Base-by-base conservation (phyloP, 2,888 invertebrate species). In the Chorisops tibialis region DNA sequence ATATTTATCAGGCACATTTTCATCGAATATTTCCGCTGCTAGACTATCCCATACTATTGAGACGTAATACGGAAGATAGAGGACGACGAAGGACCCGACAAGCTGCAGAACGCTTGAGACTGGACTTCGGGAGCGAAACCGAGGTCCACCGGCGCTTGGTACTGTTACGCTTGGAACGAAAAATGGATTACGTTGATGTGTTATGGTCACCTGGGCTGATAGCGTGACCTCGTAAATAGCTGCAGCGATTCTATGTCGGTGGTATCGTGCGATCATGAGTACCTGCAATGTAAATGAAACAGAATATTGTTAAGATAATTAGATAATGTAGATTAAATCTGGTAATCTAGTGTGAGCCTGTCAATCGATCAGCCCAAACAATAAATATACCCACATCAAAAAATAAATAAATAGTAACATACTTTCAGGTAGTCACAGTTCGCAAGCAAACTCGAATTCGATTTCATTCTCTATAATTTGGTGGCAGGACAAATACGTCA, bases 201-300 rank as follows among this genome's bases (percentile, higher is more conserved):
- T 90, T 69, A 90, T 89, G 51, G 89, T 89, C 67, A 91, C 91
- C 79, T 91, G 91, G 1, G 91, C 91, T 7, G 89, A 89, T 56
- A 91, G 75, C 0, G 91, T 91, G 43, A 91, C 90, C 80, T 91
- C 90, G 78, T 89, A 91, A 68, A 91, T 89, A 21, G 91, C 91
- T 48, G 90, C 89, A 24, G 91, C 90, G 68, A 92, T 92, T 63
- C 91, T 83, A 73, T 91, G 91, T 5, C 90, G 83, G 72, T 92
- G 91, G 74, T 90, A 89, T 1, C 85, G 79, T 7, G 85, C 85
- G 62, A 85, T 85, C 71, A 85, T 84, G 52, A 85, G 78, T 54
- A 85, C 84, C 80, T 80, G 70, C n/a, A 39, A 30, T 30, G 1
- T 7, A 30, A 2, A n/a, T n/a, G n/a, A n/a, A n/a, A n/a, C n/a